These are phyloP conservation scores for Malacosoma neustria DNA, from an alignment of 2,888 invertebrate species.

Conservation along the genomic window DNA sequence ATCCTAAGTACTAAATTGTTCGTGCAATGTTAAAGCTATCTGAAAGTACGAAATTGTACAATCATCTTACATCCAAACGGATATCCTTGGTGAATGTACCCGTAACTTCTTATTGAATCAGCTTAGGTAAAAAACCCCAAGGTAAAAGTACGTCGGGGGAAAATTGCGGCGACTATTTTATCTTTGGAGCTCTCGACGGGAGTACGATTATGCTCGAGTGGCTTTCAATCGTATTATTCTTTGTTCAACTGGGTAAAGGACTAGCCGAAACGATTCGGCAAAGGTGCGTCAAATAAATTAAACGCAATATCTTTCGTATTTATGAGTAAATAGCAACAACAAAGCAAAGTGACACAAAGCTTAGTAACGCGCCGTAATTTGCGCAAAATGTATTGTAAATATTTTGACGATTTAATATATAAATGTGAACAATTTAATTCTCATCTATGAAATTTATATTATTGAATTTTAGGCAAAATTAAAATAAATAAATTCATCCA, in stretches of 20 bases:
- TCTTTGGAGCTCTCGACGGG: conserved; percentile 41
- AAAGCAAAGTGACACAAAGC: conserved; percentile 30
- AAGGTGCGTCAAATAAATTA: conserved; percentile 57
- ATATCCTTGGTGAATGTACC: conserved; percentile 10
- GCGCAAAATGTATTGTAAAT: background rate
- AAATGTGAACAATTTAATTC: background rate
- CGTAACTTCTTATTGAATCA: conserved; percentile 57
- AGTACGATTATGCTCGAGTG: conserved; percentile 59
- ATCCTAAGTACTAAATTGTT: no score
- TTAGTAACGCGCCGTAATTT: background rate
- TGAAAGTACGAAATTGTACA: background rate
- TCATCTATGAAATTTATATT: no score
- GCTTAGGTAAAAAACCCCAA: conserved; percentile 44
- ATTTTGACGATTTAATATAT: background rate
- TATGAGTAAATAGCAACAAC: conserved; percentile 50
- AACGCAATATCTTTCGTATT: conserved; percentile 49
- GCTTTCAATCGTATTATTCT: conserved; percentile 62
- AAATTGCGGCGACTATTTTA: conserved; percentile 58
- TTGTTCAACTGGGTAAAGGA: conserved; percentile 59
- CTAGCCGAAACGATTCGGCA: conserved; percentile 48
- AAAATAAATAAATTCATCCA: no score
- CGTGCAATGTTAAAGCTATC: background rate
- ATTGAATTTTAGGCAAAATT: no score
- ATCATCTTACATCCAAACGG: background rate
- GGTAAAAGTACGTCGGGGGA: conserved; percentile 44